phyloP scores from a whole-genome alignment of 2,888 invertebrate genomes.

The Octonoba sinensis region DNA sequence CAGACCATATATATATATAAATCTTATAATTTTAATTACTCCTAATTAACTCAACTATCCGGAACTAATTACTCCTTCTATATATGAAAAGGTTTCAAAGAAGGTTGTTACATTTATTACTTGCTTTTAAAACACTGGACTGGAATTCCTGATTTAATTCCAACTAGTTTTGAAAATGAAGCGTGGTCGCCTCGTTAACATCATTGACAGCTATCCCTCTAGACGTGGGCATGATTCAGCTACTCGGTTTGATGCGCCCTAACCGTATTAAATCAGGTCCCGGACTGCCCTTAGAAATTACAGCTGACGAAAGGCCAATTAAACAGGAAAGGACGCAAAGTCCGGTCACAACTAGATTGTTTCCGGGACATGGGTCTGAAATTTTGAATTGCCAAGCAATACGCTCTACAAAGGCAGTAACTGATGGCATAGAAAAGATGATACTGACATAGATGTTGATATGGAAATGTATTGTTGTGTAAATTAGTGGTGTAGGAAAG shows the following conservation, averaged over 20 bases:
- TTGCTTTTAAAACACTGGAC: background rate
- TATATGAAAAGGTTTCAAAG: too few species aligned
- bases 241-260: slow-evolving; percentile 17
- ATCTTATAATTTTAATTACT: too few species aligned
- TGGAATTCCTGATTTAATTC: slow-evolving; percentile 13
- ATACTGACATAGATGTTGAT: too few species aligned
- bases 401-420: too few species aligned
- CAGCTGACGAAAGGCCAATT: slow-evolving; percentile 39
- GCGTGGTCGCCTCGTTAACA: slow-evolving; percentile 34
- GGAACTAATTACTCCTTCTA: too few species aligned
- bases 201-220: slow-evolving; percentile 23
- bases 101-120: too few species aligned
- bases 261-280: slow-evolving; percentile 32
- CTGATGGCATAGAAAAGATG: too few species aligned
- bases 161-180: slow-evolving; percentile 25
- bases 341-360: background rate
- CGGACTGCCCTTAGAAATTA: slow-evolving; percentile 5
- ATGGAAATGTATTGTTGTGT: too few species aligned
- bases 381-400: slow-evolving; percentile 44
- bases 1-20: too few species aligned
- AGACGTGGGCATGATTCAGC: slow-evolving; percentile 13
- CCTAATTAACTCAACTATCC: too few species aligned
- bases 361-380: slow-evolving; percentile 13
- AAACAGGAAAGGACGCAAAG: slow-evolving; percentile 3
- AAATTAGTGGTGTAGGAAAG: too few species aligned